A percentile compares a stretch with the other conserved stretches of the same genome.
Evolutionary conservation across 2,797 vertebrate species (phyloP).

Genomic region (Catamblyrhynchus diadema): DNA sequence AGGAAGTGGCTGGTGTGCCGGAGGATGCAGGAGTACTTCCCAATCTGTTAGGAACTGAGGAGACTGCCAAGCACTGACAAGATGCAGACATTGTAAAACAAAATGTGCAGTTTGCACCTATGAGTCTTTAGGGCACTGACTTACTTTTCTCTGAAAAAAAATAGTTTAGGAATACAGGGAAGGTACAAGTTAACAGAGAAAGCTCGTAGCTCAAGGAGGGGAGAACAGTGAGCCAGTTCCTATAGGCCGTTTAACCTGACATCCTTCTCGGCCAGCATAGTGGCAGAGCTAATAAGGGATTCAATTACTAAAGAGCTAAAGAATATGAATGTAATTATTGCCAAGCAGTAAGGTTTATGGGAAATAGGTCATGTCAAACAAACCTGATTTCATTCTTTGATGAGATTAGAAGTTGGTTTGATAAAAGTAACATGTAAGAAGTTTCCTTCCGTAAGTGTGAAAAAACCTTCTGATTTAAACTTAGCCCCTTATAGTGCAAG

Average conservation of each 20-base stretch:
- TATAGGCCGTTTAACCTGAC: background rate
- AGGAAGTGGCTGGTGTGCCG: background rate
- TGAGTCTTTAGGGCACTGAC: background rate
- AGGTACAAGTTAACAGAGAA: background rate
- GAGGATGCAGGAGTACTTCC: background rate
- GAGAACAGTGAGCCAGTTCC: background rate
- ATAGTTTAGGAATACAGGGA: background rate
- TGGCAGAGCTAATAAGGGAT: background rate
- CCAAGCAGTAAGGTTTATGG: conserved; percentile 8
- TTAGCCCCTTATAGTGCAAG: background rate
- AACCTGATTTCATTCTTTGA: conserved; percentile 41
- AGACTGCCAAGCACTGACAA: conserved; percentile 17
- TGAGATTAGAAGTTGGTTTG: conserved; percentile 24
- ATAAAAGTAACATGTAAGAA: background rate
- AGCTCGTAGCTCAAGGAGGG: background rate
- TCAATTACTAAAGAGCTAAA: conserved; percentile 44
- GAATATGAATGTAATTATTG: conserved; percentile 35
- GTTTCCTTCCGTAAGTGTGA: background rate
- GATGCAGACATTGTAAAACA: background rate
- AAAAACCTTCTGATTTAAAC: background rate
- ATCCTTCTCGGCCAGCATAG: background rate
- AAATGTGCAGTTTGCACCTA: background rate
- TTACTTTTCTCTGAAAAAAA: background rate
- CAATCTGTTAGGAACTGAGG: background rate
- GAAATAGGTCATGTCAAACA: conserved; percentile 39